These are phyloP conservation scores for Formica exsecta DNA, from an alignment of 1,140 invertebrate species.

Conservation along the genomic window DNA sequence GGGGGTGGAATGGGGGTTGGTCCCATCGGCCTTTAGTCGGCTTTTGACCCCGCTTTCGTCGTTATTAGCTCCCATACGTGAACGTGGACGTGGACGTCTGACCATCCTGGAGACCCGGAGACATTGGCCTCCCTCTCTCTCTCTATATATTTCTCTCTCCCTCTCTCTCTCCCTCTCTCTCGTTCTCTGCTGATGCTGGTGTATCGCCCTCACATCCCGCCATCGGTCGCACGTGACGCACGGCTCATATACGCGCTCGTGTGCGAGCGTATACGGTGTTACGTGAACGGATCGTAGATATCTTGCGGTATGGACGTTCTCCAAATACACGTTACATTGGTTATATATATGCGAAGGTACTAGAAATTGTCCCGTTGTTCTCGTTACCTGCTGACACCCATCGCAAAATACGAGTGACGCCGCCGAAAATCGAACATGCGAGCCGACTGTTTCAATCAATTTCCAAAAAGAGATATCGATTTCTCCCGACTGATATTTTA, in stretches of 20 bases:
- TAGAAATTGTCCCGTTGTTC: conserved; percentile 77
- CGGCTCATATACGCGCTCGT: conserved; percentile 39
- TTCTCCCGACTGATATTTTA: neutral
- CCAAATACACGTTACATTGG: conserved; percentile 83
- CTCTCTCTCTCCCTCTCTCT: conserved; percentile 7
- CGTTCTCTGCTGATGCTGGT: conserved; percentile 13
- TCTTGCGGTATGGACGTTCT: conserved; percentile 78
- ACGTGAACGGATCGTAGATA: conserved; percentile 77
- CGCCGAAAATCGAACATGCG: neutral
- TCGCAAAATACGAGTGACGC: conserved; percentile 3
- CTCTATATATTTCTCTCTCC: conserved; percentile 9
- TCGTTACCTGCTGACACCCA: conserved; percentile 44
- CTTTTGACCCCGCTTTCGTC: conserved; percentile 67
- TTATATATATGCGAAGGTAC: conserved; percentile 75
- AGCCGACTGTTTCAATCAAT: neutral
- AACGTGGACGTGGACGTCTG: neutral
- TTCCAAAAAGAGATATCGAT: conserved; percentile 18
- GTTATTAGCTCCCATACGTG: conserved; percentile 55
- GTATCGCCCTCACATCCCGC: conserved; percentile 7
- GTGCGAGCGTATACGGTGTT: conserved; percentile 60
- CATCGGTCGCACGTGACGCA: conserved; percentile 70
- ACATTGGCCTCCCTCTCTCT: conserved; percentile 11
- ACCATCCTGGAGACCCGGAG: conserved; percentile 7
- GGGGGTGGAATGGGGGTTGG: neutral
- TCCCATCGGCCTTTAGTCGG: conserved; percentile 65